Evolutionary conservation across 2,888 invertebrate species (phyloP).

Genomic region (Stictocephala bisonia): DNA sequence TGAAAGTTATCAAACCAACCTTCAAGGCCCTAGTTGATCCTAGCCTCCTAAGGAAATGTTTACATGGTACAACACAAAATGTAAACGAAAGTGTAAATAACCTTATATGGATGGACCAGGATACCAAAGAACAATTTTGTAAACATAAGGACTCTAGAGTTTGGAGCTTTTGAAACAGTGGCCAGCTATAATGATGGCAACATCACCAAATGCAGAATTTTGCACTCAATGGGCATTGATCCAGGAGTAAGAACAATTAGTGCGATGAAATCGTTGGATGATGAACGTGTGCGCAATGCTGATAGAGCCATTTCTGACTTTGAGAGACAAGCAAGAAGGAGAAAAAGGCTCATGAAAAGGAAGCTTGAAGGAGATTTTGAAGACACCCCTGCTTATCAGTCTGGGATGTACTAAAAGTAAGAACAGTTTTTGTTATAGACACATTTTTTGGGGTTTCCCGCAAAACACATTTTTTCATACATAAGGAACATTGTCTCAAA

Average conservation of each 20-base stretch:
- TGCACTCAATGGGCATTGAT: slow-evolving; percentile 11
- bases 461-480: too few relatives aligned
- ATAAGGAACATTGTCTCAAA: too few relatives aligned
- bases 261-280: slow-evolving; percentile 5
- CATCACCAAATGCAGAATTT: slow-evolving; percentile 12
- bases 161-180: slow-evolving; percentile 14
- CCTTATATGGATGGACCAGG: slow-evolving; percentile 27
- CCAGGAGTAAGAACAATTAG: slow-evolving; percentile 4
- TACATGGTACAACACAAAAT: slow-evolving; percentile 31
- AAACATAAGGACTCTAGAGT: slow-evolving; percentile 4
- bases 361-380: slow-evolving; percentile 14
- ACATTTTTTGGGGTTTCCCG: slow-evolving; percentile 19
- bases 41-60: neutral
- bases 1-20: slow-evolving; percentile 2
- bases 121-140: slow-evolving; percentile 13
- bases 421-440: neutral
- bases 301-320: slow-evolving; percentile 5
- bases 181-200: slow-evolving; percentile 26
- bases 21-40: neutral
- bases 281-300: slow-evolving; percentile 16
- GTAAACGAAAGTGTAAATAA: slow-evolving; percentile 25
- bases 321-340: slow-evolving; percentile 19
- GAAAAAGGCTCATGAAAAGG: slow-evolving; percentile 23
- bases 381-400: slow-evolving; percentile 22
- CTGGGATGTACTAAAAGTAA: slow-evolving; percentile 27